A percentile compares a stretch with the other conserved stretches of the same genome.
Conservation (phyloP, 2,888 invertebrate genomes). For the Eupithecia pulchellata region DNA sequence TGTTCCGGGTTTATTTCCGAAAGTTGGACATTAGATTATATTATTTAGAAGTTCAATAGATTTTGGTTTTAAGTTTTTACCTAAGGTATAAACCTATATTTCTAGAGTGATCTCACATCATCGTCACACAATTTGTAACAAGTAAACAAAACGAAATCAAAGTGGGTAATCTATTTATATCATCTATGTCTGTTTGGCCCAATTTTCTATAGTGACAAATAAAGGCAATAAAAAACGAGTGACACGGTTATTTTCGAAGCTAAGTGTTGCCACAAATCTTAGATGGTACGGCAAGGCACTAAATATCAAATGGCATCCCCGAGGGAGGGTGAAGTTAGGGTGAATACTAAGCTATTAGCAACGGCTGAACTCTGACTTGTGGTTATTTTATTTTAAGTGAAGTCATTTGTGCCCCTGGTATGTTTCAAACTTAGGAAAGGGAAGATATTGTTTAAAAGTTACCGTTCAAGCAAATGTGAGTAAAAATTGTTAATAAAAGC, state of each 20-base stretch:
- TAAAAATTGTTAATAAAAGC: not conserved
- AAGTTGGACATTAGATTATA: no score
- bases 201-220: slow-evolving; percentile 54
- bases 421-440: slow-evolving; percentile 2
- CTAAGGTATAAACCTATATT: no score
- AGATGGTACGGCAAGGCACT: slow-evolving; percentile 81
- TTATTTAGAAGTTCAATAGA: no score
- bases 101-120: no score
- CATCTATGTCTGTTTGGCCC: slow-evolving; percentile 31
- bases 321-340: slow-evolving; percentile 65
- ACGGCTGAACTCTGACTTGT: slow-evolving; percentile 76
- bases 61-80: not conserved
- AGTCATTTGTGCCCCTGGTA: slow-evolving; percentile 28
- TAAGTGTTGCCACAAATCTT: slow-evolving; percentile 78
- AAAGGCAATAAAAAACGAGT: slow-evolving; percentile 51
- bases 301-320: slow-evolving; percentile 67
- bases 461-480: not conserved
- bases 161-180: slow-evolving; percentile 18
- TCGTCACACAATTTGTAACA: not conserved
- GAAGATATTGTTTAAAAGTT: slow-evolving; percentile 2
- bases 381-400: slow-evolving; percentile 57
- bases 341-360: slow-evolving; percentile 69
- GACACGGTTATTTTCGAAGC: slow-evolving; percentile 60
- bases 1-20: no score
- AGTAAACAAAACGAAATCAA: slow-evolving; percentile 12